phyloP scores from a whole-genome alignment of 1,140 invertebrate species.

The Leguminivora glycinivorella region DNA sequence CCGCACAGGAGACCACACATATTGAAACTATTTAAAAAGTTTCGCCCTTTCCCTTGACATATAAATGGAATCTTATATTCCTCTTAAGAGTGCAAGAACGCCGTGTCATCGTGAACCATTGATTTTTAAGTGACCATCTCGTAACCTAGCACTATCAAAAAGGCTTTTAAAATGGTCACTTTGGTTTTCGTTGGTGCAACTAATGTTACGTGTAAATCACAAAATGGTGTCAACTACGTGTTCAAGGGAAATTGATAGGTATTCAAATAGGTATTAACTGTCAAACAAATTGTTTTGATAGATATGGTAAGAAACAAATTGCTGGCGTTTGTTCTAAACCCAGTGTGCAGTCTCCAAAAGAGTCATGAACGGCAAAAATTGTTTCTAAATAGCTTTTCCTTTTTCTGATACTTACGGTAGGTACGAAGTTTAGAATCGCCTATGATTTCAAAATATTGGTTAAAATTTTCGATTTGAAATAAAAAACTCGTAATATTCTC shows the following conservation, averaged over 20 bases:
- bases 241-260: not conserved
- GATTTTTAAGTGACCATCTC: not conserved
- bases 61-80: not conserved
- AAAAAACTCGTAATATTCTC: too few relatives aligned
- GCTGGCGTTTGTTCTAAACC: not conserved
- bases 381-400: not conserved
- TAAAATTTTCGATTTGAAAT: too few relatives aligned
- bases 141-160: not conserved
- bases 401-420: not conserved
- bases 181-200: not conserved
- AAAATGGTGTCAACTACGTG: not conserved
- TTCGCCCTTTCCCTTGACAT: not conserved
- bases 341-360: not conserved
- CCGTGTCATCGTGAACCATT: not conserved
- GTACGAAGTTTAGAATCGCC: too few relatives aligned
- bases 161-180: not conserved
- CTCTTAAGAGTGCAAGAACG: not conserved
- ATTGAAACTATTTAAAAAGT: not conserved
- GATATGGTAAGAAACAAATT: not conserved
- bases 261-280: not conserved
- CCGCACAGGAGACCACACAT: slow-evolving; percentile 3
- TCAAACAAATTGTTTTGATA: not conserved
- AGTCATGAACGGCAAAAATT: not conserved
- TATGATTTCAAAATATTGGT: too few relatives aligned
- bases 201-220: not conserved